phyloP scores from a whole-genome alignment of 2,113 vertebrate species.

The Tychaedon coryphoeus region DNA sequence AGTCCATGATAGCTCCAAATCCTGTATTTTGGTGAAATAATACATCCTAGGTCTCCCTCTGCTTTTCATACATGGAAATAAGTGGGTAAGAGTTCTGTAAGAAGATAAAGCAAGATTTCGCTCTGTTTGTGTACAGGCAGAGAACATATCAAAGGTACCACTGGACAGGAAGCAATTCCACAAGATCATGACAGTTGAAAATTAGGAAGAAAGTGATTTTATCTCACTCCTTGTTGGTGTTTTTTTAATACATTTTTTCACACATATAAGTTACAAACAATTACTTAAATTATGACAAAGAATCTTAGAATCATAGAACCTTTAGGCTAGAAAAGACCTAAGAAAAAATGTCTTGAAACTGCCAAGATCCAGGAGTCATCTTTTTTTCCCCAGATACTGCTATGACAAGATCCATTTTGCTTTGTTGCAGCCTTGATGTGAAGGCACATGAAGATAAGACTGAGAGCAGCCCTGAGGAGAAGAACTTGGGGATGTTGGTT shows the following conservation, averaged over 20 bases:
- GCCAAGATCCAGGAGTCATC: neutral
- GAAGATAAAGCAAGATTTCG: neutral
- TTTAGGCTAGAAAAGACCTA: neutral
- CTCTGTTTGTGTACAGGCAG: neutral
- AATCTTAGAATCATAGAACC: neutral
- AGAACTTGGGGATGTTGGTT: neutral
- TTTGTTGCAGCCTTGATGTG: neutral
- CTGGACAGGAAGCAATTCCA: neutral
- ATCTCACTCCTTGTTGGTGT: neutral
- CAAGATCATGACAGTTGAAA: neutral
- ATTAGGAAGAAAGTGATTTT: neutral
- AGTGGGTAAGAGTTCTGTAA: neutral
- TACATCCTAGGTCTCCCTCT: neutral
- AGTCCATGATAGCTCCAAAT: neutral
- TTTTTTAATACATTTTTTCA: neutral
- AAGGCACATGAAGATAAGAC: neutral
- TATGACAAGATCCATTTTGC: neutral
- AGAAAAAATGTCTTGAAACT: neutral
- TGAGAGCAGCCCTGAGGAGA: neutral
- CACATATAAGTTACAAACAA: neutral
- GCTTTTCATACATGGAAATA: neutral
- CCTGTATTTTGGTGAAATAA: neutral
- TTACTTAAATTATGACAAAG: neutral
- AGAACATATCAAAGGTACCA: neutral
- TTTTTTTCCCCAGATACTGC: neutral